A percentile compares a stretch with the other conserved stretches of the same genome.
Evolutionary conservation across 1,140 invertebrate genomes (phyloP).

Genomic region (Diabrotica undecimpunctata): DNA sequence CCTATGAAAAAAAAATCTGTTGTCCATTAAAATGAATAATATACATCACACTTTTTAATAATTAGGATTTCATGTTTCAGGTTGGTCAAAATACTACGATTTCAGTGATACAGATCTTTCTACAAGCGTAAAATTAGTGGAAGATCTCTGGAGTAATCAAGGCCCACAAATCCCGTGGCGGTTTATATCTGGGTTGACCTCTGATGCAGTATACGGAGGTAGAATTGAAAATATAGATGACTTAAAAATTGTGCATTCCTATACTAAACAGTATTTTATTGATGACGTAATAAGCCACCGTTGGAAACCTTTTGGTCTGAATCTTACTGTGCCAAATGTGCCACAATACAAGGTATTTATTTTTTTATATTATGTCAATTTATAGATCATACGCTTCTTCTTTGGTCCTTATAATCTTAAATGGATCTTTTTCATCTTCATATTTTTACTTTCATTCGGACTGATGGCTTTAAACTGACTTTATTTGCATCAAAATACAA

Average conservation of each 20-base stretch:
- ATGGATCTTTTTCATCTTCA: too few species aligned
- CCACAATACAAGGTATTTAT: slow-evolving; percentile 33
- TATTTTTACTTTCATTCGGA: too few species aligned
- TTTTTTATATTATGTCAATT: background rate
- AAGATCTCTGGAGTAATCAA: slow-evolving; percentile 54
- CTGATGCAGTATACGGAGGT: slow-evolving; percentile 84
- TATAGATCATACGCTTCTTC: too few species aligned
- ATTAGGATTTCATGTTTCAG: slow-evolving; percentile 39
- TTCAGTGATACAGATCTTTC: slow-evolving; percentile 82
- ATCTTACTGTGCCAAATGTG: slow-evolving; percentile 52
- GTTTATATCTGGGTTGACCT: slow-evolving; percentile 74
- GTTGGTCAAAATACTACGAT: slow-evolving; percentile 87
- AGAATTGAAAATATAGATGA: slow-evolving; percentile 81
- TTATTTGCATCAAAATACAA: too few species aligned
- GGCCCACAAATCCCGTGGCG: slow-evolving; percentile 62
- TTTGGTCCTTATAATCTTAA: too few species aligned
- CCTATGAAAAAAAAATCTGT: too few species aligned
- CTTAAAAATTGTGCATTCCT: slow-evolving; percentile 66
- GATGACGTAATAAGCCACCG: slow-evolving; percentile 56
- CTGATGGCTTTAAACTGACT: too few species aligned
- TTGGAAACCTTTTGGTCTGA: slow-evolving; percentile 54
- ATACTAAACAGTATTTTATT: slow-evolving; percentile 72
- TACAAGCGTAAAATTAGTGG: slow-evolving; percentile 70
- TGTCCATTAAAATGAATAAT: too few species aligned
- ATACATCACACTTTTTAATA: too few species aligned